Conservation (phyloP, 2,888 invertebrate genomes). For the Stegophylla sp. region DNA sequence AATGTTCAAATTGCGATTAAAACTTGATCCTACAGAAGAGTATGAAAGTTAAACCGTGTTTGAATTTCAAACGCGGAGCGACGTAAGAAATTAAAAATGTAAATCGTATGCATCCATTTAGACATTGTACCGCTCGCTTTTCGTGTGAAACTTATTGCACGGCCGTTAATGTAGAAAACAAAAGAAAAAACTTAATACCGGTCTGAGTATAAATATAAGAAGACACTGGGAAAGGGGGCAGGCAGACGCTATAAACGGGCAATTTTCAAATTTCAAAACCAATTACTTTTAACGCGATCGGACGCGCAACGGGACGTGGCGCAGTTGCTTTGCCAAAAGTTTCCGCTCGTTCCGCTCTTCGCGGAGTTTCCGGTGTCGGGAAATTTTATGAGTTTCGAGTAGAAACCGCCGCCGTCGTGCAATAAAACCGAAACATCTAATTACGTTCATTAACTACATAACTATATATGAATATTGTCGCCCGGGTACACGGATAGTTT, state of each 20-base stretch:
- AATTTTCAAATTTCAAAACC: background rate
- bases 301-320: background rate
- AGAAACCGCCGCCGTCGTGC: background rate
- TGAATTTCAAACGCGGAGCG: background rate
- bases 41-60: conserved; percentile 2
- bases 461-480: background rate
- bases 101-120: conserved; percentile 8
- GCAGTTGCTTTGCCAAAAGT: background rate
- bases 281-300: background rate
- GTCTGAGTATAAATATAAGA: background rate
- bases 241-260: background rate
- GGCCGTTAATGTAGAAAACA: background rate
- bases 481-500: too few species aligned
- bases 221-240: background rate
- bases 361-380: background rate
- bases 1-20: conserved; percentile 12
- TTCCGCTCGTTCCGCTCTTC: background rate
- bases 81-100: conserved; percentile 22
- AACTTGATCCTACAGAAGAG: background rate
- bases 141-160: background rate
- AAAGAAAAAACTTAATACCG: too few species aligned
- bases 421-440: background rate
- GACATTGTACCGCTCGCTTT: background rate
- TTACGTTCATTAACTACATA: background rate
- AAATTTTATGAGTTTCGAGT: background rate